phyloP scores from a whole-genome alignment of 2,113 vertebrate species.

The Marcusenius ussheri region DNA sequence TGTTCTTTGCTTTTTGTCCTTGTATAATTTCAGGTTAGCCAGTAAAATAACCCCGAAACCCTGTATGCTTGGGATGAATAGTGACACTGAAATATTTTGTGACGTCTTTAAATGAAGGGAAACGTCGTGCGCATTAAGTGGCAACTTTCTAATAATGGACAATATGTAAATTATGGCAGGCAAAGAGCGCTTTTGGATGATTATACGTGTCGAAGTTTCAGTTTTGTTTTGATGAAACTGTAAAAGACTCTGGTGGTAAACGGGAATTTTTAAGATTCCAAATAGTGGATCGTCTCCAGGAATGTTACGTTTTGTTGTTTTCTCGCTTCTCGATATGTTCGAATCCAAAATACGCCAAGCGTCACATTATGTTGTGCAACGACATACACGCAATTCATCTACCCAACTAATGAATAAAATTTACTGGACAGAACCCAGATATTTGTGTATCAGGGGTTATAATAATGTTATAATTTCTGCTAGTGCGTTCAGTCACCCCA shows the following conservation, averaged over 20 bases:
- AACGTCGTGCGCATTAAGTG: background rate
- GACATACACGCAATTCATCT: background rate
- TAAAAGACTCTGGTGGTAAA: background rate
- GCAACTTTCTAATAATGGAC: background rate
- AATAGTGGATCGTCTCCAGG: background rate
- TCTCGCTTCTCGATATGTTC: background rate
- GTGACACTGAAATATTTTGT: background rate
- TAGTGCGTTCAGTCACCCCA: background rate
- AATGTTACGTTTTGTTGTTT: background rate
- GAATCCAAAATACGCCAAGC: background rate
- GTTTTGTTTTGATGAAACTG: background rate
- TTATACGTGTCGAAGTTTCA: background rate
- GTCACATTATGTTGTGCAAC: background rate
- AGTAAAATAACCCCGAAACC: background rate
- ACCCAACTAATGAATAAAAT: background rate
- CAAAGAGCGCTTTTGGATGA: background rate
- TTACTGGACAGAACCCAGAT: background rate
- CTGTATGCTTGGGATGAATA: background rate
- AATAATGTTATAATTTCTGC: background rate
- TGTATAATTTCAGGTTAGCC: background rate
- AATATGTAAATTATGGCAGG: background rate
- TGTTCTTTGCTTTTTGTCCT: background rate
- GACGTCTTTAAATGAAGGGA: background rate
- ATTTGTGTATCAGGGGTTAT: background rate
- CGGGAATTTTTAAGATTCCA: background rate